Percentiles rank a stretch among this genome's conserved stretches.
phyloP scores from a whole-genome alignment of 2,113 vertebrate species.

The Boulengeromyrus knoepffleri region DNA sequence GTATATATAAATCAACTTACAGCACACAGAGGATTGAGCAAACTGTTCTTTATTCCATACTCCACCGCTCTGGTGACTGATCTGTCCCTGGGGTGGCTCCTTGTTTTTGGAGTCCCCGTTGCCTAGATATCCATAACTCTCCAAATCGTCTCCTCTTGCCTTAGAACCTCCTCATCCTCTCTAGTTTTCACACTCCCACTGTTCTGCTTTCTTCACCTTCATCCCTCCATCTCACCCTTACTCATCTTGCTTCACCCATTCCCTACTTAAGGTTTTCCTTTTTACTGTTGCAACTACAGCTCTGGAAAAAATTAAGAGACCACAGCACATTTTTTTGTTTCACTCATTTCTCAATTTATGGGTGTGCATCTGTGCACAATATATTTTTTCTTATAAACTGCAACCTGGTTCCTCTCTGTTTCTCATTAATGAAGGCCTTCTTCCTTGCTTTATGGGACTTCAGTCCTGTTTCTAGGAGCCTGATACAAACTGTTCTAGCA shows the following conservation, averaged over 20 bases:
- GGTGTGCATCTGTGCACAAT: too few species aligned
- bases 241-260: not conserved
- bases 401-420: too few species aligned
- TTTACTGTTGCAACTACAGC: not conserved
- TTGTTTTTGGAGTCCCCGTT: not conserved
- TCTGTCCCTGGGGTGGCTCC: not conserved
- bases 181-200: not conserved
- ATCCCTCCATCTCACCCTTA: not conserved
- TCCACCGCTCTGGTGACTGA: not conserved
- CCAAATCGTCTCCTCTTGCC: not conserved
- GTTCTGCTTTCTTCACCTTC: not conserved
- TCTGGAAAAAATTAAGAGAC: too few species aligned
- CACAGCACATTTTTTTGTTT: too few species aligned
- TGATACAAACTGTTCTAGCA: too few species aligned
- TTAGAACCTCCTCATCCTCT: not conserved
- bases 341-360: too few species aligned
- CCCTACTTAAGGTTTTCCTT: not conserved
- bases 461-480: too few species aligned
- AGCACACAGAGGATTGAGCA: not conserved
- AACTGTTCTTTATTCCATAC: not conserved
- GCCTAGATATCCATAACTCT: not conserved
- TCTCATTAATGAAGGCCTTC: too few species aligned
- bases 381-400: too few species aligned
- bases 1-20: not conserved
- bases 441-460: too few species aligned